Evolutionary conservation across 2,888 invertebrate species (phyloP), one percentile per base, ranked within the genome.

Genomic region (Netelia fuscicornis): DNA sequence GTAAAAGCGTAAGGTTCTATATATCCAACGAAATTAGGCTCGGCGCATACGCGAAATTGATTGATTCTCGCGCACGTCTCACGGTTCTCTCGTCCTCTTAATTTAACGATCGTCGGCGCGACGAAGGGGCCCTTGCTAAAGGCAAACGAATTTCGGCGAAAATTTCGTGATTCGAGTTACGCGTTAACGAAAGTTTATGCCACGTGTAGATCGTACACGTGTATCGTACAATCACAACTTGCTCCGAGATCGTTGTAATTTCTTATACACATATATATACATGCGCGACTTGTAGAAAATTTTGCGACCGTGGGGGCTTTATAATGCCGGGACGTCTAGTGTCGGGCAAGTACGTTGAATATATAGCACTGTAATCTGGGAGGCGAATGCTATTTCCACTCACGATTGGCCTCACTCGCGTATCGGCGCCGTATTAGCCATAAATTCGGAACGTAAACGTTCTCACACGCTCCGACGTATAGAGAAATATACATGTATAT

Each of bases 1-100:
- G 54, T 5, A 37, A 30, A 17, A 56, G 11, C 8, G 8, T 10
- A 2, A 8, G 20, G 84, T 81, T 81, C 83, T 82, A 80, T 85
- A 86, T 89, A 88, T 87, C 87, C 85, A 83, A 81, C 82, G 79
- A 89, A 90, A 89, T 90, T 90, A 89, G 87, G 88, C 88, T 85
- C 87, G 85, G 83, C 83, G 42, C 17, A 65, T 85, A 78, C 87
- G 83, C 88, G 86, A 88, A 89, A 91, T 91, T 92, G 91, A 92
- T 92, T 91, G 91, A 92, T 92, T 90, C 90, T 85, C 89, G 56
- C 20, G 42, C 58, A 87, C 88, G 89, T 88, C 90, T 87, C 84
- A 89, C 89, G 89, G 86, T 85, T 84, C 85, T 86, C 86, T 78
- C 85, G 54, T 76, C 23, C 65, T 83, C 86, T 83, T 89, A 89